These are phyloP conservation scores for Heliocidaris erythrogramma DNA, from an alignment of 35 echinoderm and acorn worm species.

Conservation along the genomic window DNA sequence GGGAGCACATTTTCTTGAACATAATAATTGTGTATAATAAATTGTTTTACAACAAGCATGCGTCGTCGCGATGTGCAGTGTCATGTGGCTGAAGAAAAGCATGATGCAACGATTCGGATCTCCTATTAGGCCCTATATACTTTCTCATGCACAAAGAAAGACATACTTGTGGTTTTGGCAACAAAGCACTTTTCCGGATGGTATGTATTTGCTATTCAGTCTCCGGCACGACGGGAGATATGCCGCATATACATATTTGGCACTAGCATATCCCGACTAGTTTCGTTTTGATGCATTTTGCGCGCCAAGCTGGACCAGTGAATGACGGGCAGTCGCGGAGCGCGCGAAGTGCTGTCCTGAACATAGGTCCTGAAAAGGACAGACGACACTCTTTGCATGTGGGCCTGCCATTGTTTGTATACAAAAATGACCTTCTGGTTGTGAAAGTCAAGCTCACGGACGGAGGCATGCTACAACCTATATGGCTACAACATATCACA, in stretches of 20 bases:
- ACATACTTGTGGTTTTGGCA: background rate
- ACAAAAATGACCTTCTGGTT: constrained; percentile 7
- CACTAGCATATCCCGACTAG: background rate
- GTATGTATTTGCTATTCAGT: constrained; percentile 11
- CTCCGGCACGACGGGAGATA: background rate
- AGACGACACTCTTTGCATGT: background rate
- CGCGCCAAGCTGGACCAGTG: background rate
- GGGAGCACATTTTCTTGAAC: background rate
- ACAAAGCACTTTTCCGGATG: background rate
- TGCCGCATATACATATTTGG: background rate
- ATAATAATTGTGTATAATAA: background rate
- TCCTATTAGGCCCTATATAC: background rate
- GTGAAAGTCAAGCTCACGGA: constrained; percentile 1
- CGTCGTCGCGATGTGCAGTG: background rate
- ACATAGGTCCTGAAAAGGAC: background rate
- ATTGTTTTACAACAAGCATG: background rate
- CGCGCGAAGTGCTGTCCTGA: background rate
- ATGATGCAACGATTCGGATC: background rate
- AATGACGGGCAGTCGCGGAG: background rate
- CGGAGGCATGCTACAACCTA: background rate
- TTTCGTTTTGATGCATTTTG: constrained; percentile 4
- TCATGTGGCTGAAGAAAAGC: background rate
- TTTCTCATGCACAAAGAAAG: background rate
- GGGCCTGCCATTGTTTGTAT: constrained; percentile 20
- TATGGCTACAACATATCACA: background rate